Evolutionary conservation across 2,113 vertebrate species (phyloP), one percentile per base, ranked within the genome.

Genomic region (Oncorhynchus masou): DNA sequence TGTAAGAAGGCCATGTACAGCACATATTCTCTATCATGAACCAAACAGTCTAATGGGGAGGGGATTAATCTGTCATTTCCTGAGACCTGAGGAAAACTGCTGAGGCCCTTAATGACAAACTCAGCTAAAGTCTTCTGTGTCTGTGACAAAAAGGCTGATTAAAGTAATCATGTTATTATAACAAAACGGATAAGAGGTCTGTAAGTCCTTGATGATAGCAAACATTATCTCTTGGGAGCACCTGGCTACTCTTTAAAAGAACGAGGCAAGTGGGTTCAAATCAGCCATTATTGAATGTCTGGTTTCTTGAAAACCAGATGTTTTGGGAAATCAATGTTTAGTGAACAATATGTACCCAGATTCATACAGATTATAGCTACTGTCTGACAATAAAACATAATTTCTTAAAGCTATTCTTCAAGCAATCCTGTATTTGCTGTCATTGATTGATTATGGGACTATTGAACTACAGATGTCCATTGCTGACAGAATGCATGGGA

Each of bases 91-190:
- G 16, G 9, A 57, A 57, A 15, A 57, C 13, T 20, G 54, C 54
- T 7, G 6, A 19, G 15, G 20, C 15, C 54, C 19, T 57, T 57
- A 62, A 62, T 62, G 59, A 54, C 22, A 66, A 25, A 5, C 6
- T 16, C 65, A 66, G 68, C 20, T 59, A 29, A 74, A 76, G 77
- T 78, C 74, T 78, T 78, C 74, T 76, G 69, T 24, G 59, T 68
- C 68, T 22, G 65, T 45, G 71, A 66, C 68, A 67, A 74, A 71
- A 72, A 80, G 68, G 51, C 74, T 82, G 80, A 84, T 82, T 78
- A 82, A 82, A 65, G 75, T 82, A 82, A 84, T 84, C 82, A 71
- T 75, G 79, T 84, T 78, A 82, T 62, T 69, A 70, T 68, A 76
- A 80, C 75, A 76, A 78, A 74, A 75, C 13, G 62, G 27, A 80